Percentiles rank a stretch among this genome's conserved stretches.
phyloP scores from a whole-genome alignment of 2,888 invertebrate species.

The Mythimna pallens region DNA sequence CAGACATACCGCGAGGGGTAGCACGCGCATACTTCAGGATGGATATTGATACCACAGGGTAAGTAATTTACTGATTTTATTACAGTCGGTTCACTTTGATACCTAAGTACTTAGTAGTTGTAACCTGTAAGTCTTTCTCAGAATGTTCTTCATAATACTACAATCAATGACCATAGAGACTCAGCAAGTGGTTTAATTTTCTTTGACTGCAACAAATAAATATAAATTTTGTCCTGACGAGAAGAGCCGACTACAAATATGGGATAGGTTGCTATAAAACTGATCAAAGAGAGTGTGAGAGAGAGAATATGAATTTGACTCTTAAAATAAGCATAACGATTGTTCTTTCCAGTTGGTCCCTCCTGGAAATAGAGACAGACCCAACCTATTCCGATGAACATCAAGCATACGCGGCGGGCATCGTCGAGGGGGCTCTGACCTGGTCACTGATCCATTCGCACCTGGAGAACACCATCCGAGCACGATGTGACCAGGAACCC shows the following conservation, averaged over 20 bases:
- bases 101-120: not conserved
- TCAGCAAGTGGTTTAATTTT: too few species aligned
- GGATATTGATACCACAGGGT: constrained; percentile 94
- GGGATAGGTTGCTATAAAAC: too few species aligned
- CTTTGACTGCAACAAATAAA: not conserved
- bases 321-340: not conserved
- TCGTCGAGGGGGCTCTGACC: constrained; percentile 95
- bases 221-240: not conserved
- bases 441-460: constrained; percentile 95
- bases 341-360: constrained; percentile 93
- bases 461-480: constrained; percentile 93
- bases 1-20: constrained; percentile 92
- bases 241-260: not conserved
- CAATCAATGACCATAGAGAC: too few species aligned
- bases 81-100: too few species aligned
- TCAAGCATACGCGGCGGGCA: constrained; percentile 96
- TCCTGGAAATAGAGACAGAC: constrained; percentile 95
- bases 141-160: not conserved
- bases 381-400: constrained; percentile 93
- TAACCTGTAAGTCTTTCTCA: too few species aligned
- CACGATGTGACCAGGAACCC: constrained; percentile 87
- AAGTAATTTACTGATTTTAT: constrained; percentile 61
- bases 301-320: not conserved
- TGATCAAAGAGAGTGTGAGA: not conserved
- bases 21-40: constrained; percentile 95